Evolutionary conservation across 2,888 invertebrate genomes (phyloP).

Genomic region (Cryptocephalus primarius): DNA sequence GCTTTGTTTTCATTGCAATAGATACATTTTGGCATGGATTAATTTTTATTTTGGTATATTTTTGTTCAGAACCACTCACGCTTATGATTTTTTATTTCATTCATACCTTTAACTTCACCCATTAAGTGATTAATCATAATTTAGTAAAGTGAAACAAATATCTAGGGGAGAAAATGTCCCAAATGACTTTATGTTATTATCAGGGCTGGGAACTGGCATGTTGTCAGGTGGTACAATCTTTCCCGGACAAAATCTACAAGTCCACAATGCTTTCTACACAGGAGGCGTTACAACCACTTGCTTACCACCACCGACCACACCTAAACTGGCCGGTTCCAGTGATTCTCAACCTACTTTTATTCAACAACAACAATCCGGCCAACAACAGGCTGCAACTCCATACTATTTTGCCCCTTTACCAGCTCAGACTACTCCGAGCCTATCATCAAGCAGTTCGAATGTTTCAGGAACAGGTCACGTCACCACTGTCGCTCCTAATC

Average conservation of each 20-base stretch:
- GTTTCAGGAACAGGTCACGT: conserved; percentile 1
- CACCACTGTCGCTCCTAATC: conserved; percentile 11
- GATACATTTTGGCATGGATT: too few relatives aligned
- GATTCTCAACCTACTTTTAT: neutral
- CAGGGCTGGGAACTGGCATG: conserved; percentile 37
- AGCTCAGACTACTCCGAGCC: conserved; percentile 36
- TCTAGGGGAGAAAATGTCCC: too few relatives aligned
- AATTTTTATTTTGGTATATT: too few relatives aligned
- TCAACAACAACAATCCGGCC: conserved; percentile 39
- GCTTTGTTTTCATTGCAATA: too few relatives aligned
- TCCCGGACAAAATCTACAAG: conserved; percentile 32
- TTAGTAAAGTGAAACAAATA: too few relatives aligned
- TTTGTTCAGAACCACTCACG: too few relatives aligned
- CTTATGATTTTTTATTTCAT: too few relatives aligned
- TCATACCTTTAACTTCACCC: too few relatives aligned
- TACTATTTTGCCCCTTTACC: conserved; percentile 41
- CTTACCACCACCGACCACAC: conserved; percentile 10
- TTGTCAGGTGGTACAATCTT: conserved; percentile 34
- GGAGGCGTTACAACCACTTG: conserved; percentile 14
- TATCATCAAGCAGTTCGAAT: neutral
- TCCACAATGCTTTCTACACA: conserved; percentile 39
- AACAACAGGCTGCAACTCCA: conserved; percentile 33
- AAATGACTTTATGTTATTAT: conserved; percentile 3
- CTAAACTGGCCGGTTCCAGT: conserved; percentile 21
- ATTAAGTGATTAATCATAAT: too few relatives aligned